Evolutionary conservation across 2,888 invertebrate genomes (phyloP).

Genomic region (Apamea crenata): DNA sequence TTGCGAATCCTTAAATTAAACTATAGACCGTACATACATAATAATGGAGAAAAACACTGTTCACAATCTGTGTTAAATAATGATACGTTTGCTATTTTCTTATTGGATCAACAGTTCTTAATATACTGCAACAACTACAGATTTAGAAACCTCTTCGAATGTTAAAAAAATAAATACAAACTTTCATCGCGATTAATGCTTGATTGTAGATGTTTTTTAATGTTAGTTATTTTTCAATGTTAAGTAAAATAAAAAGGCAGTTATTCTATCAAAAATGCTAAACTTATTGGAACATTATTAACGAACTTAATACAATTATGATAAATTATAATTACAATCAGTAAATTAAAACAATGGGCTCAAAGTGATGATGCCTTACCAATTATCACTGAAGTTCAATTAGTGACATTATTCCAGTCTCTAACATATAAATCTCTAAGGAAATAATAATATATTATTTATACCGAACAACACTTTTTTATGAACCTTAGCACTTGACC

Average conservation of each 20-base stretch:
- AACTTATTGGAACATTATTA: background rate
- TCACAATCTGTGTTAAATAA: background rate
- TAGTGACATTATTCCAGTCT: background rate
- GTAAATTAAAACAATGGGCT: background rate
- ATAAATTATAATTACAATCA: background rate
- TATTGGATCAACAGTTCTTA: background rate
- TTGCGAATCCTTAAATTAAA: background rate
- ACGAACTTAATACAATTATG: background rate
- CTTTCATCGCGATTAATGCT: background rate
- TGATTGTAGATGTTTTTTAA: background rate
- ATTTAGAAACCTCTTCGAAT: background rate
- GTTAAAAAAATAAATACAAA: background rate
- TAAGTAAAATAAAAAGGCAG: background rate
- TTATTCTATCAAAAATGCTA: background rate
- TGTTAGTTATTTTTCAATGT: too few species aligned
- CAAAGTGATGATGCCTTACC: background rate
- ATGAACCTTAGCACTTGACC: constrained; percentile 61
- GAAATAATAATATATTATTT: constrained; percentile 4
- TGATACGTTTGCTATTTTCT: background rate
- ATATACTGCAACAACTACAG: background rate
- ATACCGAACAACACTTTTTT: constrained; percentile 26
- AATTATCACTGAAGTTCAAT: background rate
- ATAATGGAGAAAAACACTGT: background rate
- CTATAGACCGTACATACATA: background rate
- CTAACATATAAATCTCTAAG: background rate